Base-by-base conservation (phyloP, 2,888 invertebrate species). In the Adineta ricciae region DNA sequence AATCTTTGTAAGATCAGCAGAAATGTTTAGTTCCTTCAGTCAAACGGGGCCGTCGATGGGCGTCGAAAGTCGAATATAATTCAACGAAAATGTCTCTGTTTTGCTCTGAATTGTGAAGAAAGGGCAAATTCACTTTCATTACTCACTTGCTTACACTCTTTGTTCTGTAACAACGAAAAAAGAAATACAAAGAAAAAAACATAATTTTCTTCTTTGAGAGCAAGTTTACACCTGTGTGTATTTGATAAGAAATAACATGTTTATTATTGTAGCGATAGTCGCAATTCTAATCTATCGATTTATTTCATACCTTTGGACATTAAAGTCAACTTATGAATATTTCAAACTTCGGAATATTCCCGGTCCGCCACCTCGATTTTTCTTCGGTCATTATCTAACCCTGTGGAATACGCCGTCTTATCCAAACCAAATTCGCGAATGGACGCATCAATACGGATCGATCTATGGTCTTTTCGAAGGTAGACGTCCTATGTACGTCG, bases 321-420 rank as follows among this genome's bases (percentile, higher is more conserved):
- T 84, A n/a, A 73, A 50, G 46, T 78, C 16, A 8, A 32, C 50
- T 32, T 84, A 84, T 41, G 19, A 49, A 4, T 85, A 83, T 83
- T 85, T 85, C 24, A 72, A 83, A 56, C 64, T 54, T 83, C n/a
- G 85, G 36, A 36, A 36, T 64, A 24, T 85, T 14, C 38, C 38
- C 27, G 38, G 49, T 41, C 85, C 85, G 16, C 11, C 64, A 72
- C 38, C 46, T 54, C 56, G 83, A 27, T 85, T 85, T 24, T 52
- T 85, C 19, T 85, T 54, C 32, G 85, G 85, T 41, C 83, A 85
- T 41, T 85, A 41, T 83, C 52, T 56, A n/a, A 56, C 24, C 24
- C 21, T 56, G 4, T 56, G 56, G 56, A 56, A n/a, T 56, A 56
- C 11, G 4, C 11, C 56, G 24, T 56, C 21, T n/a, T 56, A 56